A percentile compares a stretch with the other conserved stretches of the same genome.
phyloP scores from a whole-genome alignment of 2,113 vertebrate species.

The Burhinus bistriatus region DNA sequence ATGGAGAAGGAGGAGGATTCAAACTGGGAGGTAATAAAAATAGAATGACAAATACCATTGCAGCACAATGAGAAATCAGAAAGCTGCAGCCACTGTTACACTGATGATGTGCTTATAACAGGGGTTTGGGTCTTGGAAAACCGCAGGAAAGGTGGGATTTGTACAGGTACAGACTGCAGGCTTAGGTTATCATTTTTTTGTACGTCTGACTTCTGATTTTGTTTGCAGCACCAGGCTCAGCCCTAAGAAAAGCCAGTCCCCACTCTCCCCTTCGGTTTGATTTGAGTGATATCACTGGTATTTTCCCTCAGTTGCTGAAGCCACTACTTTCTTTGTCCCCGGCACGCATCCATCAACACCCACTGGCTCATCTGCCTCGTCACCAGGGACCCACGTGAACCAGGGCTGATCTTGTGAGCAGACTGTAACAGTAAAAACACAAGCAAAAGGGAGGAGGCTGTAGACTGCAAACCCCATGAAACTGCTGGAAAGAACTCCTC shows the following conservation, averaged over 20 bases:
- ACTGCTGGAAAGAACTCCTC: not conserved
- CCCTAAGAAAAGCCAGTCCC: not conserved
- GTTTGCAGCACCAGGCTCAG: not conserved
- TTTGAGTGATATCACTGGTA: not conserved
- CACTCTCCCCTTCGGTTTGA: not conserved
- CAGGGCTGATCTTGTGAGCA: not conserved
- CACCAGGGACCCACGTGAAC: conserved; percentile 4
- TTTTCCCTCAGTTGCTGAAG: not conserved
- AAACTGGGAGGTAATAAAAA: not conserved
- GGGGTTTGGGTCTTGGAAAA: not conserved
- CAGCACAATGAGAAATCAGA: not conserved
- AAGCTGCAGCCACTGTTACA: not conserved
- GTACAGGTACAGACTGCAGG: not conserved
- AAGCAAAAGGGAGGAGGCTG: not conserved
- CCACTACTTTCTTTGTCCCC: not conserved
- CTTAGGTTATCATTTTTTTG: too few species aligned
- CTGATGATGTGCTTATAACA: not conserved
- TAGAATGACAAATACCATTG: not conserved
- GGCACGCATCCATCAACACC: not conserved
- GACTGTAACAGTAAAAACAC: not conserved
- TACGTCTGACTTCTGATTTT: not conserved
- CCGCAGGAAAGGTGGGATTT: not conserved
- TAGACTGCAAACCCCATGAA: not conserved
- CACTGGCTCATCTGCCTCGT: not conserved
- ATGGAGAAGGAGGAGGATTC: not conserved